Evolutionary conservation across 2,797 vertebrate genomes (phyloP).

Genomic region (Chloroceryle amazona): DNA sequence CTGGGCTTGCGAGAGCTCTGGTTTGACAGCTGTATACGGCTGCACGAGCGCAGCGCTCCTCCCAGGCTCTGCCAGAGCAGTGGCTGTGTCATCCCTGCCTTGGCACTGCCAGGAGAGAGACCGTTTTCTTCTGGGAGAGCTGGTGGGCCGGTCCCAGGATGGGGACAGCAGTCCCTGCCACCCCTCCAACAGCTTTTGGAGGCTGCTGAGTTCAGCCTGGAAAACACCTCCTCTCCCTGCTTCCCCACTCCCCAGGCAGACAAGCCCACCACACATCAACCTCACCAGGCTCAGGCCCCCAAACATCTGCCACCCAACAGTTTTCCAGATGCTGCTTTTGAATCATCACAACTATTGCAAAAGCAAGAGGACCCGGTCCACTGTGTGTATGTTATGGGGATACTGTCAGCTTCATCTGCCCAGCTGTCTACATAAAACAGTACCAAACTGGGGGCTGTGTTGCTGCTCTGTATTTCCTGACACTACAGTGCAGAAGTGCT

Average conservation of each 20-base stretch:
- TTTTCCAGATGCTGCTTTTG: background rate
- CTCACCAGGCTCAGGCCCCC: fast-evolving
- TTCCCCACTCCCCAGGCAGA: background rate
- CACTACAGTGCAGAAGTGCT: background rate
- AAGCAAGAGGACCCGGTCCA: background rate
- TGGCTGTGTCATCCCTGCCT: fast-evolving
- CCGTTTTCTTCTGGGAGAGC: background rate
- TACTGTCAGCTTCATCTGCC: background rate
- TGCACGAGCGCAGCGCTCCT: fast-evolving
- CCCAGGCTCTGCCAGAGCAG: background rate
- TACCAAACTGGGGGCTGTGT: fast-evolving
- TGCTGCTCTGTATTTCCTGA: background rate
- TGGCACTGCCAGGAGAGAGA: background rate
- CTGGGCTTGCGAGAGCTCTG: fast-evolving
- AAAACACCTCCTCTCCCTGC: background rate
- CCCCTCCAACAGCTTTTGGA: background rate
- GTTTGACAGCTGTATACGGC: background rate
- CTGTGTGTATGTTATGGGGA: fast-evolving
- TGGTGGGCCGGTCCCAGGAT: fast-evolving
- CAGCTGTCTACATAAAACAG: background rate
- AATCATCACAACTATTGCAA: background rate
- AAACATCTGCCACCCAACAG: fast-evolving
- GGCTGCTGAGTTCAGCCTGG: background rate
- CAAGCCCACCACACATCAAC: background rate
- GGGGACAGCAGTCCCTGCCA: fast-evolving